Percentiles rank a stretch among this genome's conserved stretches.
Evolutionary conservation across 37 sponge, comb jelly and placozoan species (phyloP).

Genomic region (Chondrilla cf. caribensis): DNA sequence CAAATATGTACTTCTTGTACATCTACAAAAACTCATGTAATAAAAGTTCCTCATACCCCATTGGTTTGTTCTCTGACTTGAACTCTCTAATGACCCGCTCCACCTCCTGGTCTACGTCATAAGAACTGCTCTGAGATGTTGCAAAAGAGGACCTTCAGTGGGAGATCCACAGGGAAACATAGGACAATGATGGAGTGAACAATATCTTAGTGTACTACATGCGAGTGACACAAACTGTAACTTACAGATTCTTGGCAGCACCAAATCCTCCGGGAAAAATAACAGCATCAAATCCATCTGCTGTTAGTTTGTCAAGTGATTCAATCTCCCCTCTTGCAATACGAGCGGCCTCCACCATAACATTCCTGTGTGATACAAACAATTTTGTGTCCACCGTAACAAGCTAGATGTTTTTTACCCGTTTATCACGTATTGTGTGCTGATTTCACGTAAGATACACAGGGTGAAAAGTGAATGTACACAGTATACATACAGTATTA

Average conservation of each 20-base stretch:
- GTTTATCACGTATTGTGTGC: too few relatives aligned
- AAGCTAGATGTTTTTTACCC: too few relatives aligned
- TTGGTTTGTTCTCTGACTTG: conserved; percentile 69
- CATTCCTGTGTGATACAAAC: conserved; percentile 72
- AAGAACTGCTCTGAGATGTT: too few relatives aligned
- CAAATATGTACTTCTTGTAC: background rate
- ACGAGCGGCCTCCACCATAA: conserved; percentile 85
- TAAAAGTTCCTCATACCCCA: conserved; percentile 42
- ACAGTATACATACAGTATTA: background rate
- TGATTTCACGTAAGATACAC: too few relatives aligned
- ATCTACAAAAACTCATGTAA: background rate
- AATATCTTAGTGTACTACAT: too few relatives aligned
- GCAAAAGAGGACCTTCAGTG: too few relatives aligned
- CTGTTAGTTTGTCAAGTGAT: conserved; percentile 48
- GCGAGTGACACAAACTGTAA: background rate
- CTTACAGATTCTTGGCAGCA: conserved; percentile 91
- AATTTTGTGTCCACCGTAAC: background rate
- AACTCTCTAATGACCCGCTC: conserved; percentile 66
- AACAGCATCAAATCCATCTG: conserved; percentile 53
- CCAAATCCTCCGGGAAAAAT: conserved; percentile 93
- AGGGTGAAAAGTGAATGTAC: too few relatives aligned
- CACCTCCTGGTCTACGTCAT: conserved; percentile 51
- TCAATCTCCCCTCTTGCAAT: conserved; percentile 81
- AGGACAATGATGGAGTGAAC: too few relatives aligned
- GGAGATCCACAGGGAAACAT: too few relatives aligned